Percentiles rank a stretch among this genome's conserved stretches.
These are phyloP conservation scores for Passer montanus DNA, from an alignment of 2,113 vertebrate genomes.

Conservation along the genomic window DNA sequence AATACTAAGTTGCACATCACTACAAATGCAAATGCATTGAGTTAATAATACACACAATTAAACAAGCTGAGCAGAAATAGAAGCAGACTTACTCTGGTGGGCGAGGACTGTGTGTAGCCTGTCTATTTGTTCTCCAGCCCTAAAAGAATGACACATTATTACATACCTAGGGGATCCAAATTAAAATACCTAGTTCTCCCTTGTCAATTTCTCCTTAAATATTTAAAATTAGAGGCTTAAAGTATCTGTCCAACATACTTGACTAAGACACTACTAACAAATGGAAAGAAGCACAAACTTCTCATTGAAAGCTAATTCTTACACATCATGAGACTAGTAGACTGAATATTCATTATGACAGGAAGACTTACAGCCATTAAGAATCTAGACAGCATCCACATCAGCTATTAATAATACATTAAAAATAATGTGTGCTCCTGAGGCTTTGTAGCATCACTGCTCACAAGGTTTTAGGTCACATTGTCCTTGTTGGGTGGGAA, in stretches of 20 bases:
- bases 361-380: neutral
- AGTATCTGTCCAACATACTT: neutral
- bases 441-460: neutral
- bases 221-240: neutral
- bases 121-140: conserved; percentile 57
- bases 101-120: conserved; percentile 7
- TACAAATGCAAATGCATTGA: neutral
- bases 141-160: neutral
- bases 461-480: neutral
- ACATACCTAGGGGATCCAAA: neutral
- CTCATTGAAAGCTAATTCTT: neutral
- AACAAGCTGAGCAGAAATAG: neutral
- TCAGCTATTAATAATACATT: neutral
- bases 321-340: neutral
- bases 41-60: neutral
- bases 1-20: neutral
- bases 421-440: neutral
- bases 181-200: neutral
- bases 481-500: neutral
- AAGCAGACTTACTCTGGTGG: conserved; percentile 73
- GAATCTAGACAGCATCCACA: neutral
- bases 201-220: neutral
- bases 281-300: neutral
- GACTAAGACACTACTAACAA: neutral
- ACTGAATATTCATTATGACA: neutral